Evolutionary conservation across 2,797 vertebrate genomes (phyloP).

Genomic region (Periparus ater): DNA sequence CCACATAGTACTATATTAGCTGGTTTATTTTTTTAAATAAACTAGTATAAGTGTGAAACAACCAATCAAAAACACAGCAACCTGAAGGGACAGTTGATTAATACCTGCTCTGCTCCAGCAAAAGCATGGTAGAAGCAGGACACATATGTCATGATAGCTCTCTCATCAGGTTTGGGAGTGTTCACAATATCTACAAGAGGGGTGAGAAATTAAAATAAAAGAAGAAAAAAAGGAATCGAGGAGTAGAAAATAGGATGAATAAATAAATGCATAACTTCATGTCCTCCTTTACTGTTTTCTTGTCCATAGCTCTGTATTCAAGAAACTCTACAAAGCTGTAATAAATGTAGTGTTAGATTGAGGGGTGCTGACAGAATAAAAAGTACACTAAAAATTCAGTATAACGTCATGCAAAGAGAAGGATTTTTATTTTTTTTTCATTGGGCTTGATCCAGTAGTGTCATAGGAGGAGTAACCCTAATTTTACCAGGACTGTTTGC

Average conservation of each 20-base stretch:
- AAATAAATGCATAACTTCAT: background rate
- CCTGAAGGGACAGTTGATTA: conserved; percentile 20
- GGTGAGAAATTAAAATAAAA: conserved; percentile 52
- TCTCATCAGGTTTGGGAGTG: conserved; percentile 97
- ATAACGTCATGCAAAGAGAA: background rate
- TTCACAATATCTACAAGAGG: conserved; percentile 91
- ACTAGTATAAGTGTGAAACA: conserved; percentile 20
- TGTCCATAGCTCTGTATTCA: background rate
- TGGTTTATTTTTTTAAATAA: background rate
- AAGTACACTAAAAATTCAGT: background rate
- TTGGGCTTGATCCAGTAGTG: background rate
- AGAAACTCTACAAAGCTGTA: background rate
- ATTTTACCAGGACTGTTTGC: background rate
- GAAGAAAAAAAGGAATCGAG: conserved; percentile 40
- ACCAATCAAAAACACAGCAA: conserved; percentile 17
- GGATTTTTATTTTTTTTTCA: background rate
- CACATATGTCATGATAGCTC: conserved; percentile 99
- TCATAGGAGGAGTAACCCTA: background rate
- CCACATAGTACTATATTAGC: background rate
- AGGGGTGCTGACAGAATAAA: background rate
- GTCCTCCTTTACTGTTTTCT: background rate
- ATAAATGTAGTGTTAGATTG: background rate
- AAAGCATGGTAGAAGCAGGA: conserved; percentile 99
- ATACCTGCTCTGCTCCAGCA: conserved; percentile 98
- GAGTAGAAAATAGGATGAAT: conserved; percentile 55